phyloP scores from a whole-genome alignment of 2,888 invertebrate species.

The Pollenia angustigena region DNA sequence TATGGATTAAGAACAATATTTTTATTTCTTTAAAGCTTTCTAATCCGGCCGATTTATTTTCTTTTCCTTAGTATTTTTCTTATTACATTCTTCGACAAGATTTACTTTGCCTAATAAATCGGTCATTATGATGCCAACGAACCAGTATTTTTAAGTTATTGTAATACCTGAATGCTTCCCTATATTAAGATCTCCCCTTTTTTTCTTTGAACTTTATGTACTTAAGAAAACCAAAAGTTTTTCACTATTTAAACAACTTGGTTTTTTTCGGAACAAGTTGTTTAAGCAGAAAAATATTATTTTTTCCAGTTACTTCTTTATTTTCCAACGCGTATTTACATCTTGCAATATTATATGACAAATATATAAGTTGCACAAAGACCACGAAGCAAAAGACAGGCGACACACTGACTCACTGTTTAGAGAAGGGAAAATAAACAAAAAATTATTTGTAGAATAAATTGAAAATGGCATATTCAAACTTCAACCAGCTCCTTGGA shows the following conservation, averaged over 20 bases:
- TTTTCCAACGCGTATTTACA: conserved; percentile 62
- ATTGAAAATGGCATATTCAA: conserved; percentile 69
- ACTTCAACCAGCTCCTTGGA: conserved; percentile 40
- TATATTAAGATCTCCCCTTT: neutral
- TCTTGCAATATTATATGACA: conserved; percentile 66
- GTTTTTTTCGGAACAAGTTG: conserved; percentile 9
- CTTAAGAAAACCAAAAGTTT: conserved; percentile 52
- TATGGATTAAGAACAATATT: neutral
- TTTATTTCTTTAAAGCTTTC: neutral
- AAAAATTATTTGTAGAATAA: conserved; percentile 40
- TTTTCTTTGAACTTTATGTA: neutral
- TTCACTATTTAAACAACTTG: conserved; percentile 48
- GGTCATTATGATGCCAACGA: conserved; percentile 34
- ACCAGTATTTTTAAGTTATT: conserved; percentile 38
- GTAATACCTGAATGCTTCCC: conserved; percentile 24
- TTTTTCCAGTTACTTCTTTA: conserved; percentile 60
- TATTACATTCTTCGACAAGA: neutral
- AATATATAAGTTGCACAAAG: conserved; percentile 56
- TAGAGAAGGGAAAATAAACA: conserved; percentile 32
- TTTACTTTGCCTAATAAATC: conserved; percentile 39
- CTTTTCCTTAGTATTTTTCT: neutral
- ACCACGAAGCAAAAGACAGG: neutral
- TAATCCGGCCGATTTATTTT: conserved; percentile 17
- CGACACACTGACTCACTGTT: neutral
- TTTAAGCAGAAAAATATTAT: conserved; percentile 69